A percentile compares a stretch with the other conserved stretches of the same genome.
phyloP scores from a whole-genome alignment of 2,113 vertebrate species.

The Coryphaenoides rupestris region DNA sequence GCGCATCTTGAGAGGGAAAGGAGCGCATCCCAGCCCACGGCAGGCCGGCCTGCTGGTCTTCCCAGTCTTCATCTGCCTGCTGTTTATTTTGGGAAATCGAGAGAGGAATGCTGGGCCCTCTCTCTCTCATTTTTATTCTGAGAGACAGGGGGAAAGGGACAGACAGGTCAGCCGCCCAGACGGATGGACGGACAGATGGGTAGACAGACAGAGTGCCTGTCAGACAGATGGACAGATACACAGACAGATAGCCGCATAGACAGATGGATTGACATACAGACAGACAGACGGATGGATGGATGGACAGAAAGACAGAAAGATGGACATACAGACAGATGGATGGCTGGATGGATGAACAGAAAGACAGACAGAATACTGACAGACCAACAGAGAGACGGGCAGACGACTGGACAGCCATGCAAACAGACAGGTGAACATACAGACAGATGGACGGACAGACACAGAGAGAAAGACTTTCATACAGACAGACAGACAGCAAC shows the following conservation, averaged over 20 bases:
- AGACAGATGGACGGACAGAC: slow-evolving; percentile 4
- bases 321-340: too few relatives aligned
- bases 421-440: too few relatives aligned
- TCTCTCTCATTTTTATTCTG: slow-evolving; percentile 32
- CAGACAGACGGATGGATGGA: too few relatives aligned
- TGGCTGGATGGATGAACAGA: too few relatives aligned
- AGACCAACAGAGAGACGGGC: background rate
- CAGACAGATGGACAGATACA: background rate
- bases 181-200: slow-evolving; percentile 8
- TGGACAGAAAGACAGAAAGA: too few relatives aligned
- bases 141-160: background rate
- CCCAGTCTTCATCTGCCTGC: slow-evolving; percentile 65
- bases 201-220: background rate
- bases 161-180: background rate
- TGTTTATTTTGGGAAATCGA: slow-evolving; percentile 71
- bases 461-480: background rate
- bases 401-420: too few relatives aligned
- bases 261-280: too few relatives aligned
- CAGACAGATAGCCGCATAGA: too few relatives aligned
- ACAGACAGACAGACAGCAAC: background rate
- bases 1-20: slow-evolving; percentile 59
- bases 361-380: background rate
- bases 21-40: slow-evolving; percentile 59
- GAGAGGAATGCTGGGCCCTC: slow-evolving; percentile 57
- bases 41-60: slow-evolving; percentile 56